phyloP scores from a whole-genome alignment of 2,888 invertebrate species.

The Thecophora atra region DNA sequence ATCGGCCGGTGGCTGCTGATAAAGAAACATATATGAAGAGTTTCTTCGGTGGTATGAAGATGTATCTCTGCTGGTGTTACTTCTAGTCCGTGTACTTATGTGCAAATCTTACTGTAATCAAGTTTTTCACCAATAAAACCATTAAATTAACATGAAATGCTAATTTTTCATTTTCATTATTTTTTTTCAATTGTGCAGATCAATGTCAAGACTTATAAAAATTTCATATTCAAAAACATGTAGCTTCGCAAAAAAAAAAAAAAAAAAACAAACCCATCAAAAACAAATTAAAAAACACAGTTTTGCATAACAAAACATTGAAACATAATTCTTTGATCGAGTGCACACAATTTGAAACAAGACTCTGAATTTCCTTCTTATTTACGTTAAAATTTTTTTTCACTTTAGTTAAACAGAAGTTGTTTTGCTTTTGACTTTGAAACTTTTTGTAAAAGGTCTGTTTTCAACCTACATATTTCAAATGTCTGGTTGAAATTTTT shows the following conservation, averaged over 20 bases:
- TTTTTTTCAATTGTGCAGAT: background rate
- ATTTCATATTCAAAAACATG: background rate
- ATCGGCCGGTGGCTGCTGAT: conserved; percentile 37
- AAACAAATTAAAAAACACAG: no score
- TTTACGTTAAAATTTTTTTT: background rate
- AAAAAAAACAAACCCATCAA: no score
- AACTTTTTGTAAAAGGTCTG: conserved; percentile 2
- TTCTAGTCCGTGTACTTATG: no score
- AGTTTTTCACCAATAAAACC: conserved; percentile 50
- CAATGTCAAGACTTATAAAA: background rate
- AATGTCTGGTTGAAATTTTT: conserved; percentile 7
- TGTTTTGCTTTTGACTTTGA: background rate
- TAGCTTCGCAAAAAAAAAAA: no score
- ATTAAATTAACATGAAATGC: conserved; percentile 16
- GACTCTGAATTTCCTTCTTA: no score
- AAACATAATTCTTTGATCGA: no score
- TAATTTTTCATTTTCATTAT: background rate
- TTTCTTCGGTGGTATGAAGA: conserved; percentile 43
- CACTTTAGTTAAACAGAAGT: background rate
- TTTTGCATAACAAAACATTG: no score
- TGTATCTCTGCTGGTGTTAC: conserved; percentile 60
- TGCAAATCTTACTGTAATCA: no score
- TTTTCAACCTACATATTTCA: conserved; percentile 18
- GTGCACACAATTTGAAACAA: no score
- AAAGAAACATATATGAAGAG: conserved; percentile 37